Evolutionary conservation across 2,888 invertebrate genomes (phyloP).

Genomic region (Hyalella azteca): DNA sequence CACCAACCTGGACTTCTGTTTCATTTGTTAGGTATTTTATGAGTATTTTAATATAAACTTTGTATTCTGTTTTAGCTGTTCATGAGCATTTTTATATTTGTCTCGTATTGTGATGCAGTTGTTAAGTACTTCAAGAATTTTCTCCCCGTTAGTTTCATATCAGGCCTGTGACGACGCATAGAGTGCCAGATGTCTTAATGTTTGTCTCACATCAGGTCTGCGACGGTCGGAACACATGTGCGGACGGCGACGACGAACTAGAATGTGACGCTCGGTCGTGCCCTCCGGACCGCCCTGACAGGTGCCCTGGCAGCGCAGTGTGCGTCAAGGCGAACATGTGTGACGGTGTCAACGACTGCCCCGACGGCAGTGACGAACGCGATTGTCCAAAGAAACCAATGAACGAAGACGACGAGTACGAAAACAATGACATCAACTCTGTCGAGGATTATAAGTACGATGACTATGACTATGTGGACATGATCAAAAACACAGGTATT

Average conservation of each 20-base stretch:
- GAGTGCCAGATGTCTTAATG: too few species aligned
- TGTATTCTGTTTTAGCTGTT: too few species aligned
- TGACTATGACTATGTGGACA: constrained; percentile 40
- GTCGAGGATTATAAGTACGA: constrained; percentile 29
- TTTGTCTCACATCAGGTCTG: constrained; percentile 38
- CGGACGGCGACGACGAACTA: constrained; percentile 71
- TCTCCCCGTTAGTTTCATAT: too few species aligned
- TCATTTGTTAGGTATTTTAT: too few species aligned
- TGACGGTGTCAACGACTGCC: constrained; percentile 68
- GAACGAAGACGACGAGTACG: not conserved
- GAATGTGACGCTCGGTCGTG: constrained; percentile 63
- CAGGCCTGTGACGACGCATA: too few species aligned
- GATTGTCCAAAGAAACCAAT: constrained; percentile 32
- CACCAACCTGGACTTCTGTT: too few species aligned
- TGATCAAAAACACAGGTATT: constrained; percentile 26
- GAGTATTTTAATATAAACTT: too few species aligned
- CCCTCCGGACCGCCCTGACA: constrained; percentile 64
- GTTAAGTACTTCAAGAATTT: too few species aligned
- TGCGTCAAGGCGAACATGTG: constrained; percentile 67
- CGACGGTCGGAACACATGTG: constrained; percentile 66
- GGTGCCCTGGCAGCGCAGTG: constrained; percentile 70
- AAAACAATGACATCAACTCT: constrained; percentile 16
- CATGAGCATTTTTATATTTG: too few species aligned
- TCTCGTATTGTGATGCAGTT: too few species aligned
- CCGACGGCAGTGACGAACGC: constrained; percentile 64